phyloP scores from a whole-genome alignment of 2,113 vertebrate genomes.

The Phalacrocorax carbo region DNA sequence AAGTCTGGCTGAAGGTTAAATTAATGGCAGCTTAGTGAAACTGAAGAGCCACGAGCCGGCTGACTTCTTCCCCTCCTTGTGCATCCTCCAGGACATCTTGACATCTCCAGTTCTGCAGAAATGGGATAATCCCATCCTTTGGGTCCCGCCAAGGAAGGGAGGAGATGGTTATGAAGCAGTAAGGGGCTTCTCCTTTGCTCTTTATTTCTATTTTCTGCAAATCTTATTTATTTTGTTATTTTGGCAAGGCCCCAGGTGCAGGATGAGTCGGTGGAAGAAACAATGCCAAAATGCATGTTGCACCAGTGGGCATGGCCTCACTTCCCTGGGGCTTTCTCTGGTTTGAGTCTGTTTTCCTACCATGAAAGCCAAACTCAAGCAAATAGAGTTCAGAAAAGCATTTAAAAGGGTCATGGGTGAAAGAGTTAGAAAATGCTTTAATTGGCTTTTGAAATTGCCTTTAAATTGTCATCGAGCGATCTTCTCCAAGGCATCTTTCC shows the following conservation, averaged over 20 bases:
- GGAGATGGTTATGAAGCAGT: background rate
- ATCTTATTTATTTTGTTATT: background rate
- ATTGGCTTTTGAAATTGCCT: background rate
- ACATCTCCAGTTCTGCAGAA: background rate
- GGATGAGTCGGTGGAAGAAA: background rate
- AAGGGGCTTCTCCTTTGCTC: background rate
- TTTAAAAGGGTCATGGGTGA: background rate
- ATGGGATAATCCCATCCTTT: background rate
- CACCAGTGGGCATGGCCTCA: background rate
- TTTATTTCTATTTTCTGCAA: background rate
- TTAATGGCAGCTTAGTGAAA: background rate
- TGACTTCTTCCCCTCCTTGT: background rate
- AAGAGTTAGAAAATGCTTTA: background rate
- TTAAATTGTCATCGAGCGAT: background rate
- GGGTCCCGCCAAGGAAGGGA: background rate
- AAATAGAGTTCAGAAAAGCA: background rate
- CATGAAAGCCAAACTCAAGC: background rate
- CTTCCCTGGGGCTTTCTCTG: background rate
- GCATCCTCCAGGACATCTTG: background rate
- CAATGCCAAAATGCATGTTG: background rate
- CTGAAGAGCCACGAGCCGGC: fast-evolving
- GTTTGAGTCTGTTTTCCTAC: background rate
- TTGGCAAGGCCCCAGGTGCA: background rate
- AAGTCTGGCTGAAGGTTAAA: background rate
- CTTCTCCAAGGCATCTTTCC: background rate